Base-by-base conservation (phyloP, 1,140 invertebrate species). In the Macrostomum lignano region DNA sequence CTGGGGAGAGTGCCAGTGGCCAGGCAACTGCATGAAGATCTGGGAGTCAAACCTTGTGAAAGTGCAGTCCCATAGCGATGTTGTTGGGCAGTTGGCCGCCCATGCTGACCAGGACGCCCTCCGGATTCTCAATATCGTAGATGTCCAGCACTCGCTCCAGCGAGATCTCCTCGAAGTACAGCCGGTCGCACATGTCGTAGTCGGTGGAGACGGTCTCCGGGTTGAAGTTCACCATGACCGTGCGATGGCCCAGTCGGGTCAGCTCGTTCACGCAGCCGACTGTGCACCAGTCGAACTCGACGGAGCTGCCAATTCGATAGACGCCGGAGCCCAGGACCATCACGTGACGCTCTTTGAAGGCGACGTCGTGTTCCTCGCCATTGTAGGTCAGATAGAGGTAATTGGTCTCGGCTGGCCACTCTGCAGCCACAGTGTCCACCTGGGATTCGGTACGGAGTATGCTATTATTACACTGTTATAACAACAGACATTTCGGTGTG, bases 151-250 rank as follows among this genome's bases (percentile, higher is more conserved):
- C 86, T 3, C 79, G 72, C 62, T 98, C 91, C 59, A 94, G 93
- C 3, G 84, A 86, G 36, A 98, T 91, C 64, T 98, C 91, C 61
- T 98, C 91, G 54, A 98, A 98, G 49, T 96, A 98, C 10, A 98
- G 55, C 24, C 82, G 63, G 52, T 98, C 82, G 47, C 82, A 91
- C 74, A 96, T 91, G 45, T 98, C 91, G 46, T 96, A 98, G 58
- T 98, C 91, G 3, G 91, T 98, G 47, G 78, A 86, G 0, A 98
- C 91, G 1, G 91, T 98, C 61, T 98, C 91, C 1, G 91, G 91
- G 61, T 98, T 98, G 47, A 82, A 98, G 53, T 98, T 98, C 0
- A 98, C 68, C 84, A 96, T 98, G n/a, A 98, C 81, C 1, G 86
- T 93, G 43, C 60, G 52, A 36, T 6, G 67, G 1, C 67, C 68